These are phyloP conservation scores for Dicerorhinus sumatrensis DNA, from an alignment of 2,113 vertebrate genomes.

Conservation along the genomic window DNA sequence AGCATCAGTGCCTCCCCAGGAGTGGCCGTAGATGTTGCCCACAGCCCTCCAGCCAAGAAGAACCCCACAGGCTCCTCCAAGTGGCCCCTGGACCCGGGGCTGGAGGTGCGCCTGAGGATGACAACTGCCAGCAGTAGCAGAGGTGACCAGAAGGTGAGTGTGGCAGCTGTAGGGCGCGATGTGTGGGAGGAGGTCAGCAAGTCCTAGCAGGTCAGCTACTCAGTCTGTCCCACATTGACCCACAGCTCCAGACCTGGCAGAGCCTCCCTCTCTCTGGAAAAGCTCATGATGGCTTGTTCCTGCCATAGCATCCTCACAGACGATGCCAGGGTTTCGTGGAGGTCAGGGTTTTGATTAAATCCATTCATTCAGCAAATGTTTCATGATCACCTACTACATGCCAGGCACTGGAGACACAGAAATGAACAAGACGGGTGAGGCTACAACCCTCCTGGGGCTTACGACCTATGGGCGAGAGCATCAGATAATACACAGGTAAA, in stretches of 20 bases:
- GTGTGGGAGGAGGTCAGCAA: rapidly evolving
- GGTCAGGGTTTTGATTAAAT: not conserved
- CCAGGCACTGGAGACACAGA: not conserved
- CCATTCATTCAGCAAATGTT: not conserved
- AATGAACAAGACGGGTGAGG: no score
- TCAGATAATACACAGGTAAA: rapidly evolving
- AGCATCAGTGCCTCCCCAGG: slow-evolving; percentile 78
- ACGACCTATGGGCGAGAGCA: rapidly evolving
- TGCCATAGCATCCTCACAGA: not conserved
- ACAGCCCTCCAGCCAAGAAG: slow-evolving; percentile 60
- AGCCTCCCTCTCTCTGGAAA: not conserved
- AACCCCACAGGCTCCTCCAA: slow-evolving; percentile 46
- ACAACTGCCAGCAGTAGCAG: slow-evolving; percentile 60
- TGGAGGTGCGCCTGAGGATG: slow-evolving; percentile 82
- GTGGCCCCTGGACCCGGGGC: slow-evolving; percentile 82
- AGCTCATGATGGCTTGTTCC: not conserved
- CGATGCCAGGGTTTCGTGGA: rapidly evolving
- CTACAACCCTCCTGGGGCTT: rapidly evolving
- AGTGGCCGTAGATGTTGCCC: slow-evolving; percentile 74
- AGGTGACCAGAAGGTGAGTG: slow-evolving; percentile 86
- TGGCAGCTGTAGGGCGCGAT: rapidly evolving
- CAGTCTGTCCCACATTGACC: rapidly evolving
- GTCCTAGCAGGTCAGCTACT: rapidly evolving
- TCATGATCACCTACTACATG: not conserved
- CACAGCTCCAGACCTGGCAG: not conserved